Evolutionary conservation across 2,888 invertebrate genomes (phyloP), one percentile per base, ranked within the genome.

Genomic region (Rhabditoides inermis): DNA sequence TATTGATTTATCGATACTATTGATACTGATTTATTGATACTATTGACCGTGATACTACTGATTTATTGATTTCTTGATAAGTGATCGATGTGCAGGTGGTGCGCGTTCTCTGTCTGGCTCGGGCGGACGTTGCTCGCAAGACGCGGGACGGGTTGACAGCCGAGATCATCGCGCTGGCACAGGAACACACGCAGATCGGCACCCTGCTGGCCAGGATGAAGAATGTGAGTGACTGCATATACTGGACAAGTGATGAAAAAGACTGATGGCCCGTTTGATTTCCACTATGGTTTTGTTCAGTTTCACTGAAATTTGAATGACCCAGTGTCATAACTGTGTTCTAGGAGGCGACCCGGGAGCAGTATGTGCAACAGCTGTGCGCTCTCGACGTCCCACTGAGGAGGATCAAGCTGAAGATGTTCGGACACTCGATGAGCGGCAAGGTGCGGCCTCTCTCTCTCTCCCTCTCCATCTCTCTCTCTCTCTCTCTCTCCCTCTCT

Each of bases 91-190:
- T n/a, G n/a, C n/a, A n/a, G 75, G 81, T 86, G 61, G 84, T 84
- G 25, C 79, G 85, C 65, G 83, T 84, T 72, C 79, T 87, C 45
- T 84, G 86, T 68, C 81, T 85, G 60, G 83, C 85, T 53, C 85
- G 86, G 39, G 85, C 85, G 68, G 82, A 84, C 65, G 61, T 75
- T 12, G 48, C 45, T 1, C 53, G 53, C 40, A 63, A 60, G 50
- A 61, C 61, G 3, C 61, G 79, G 68, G 85, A 85, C 74, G 85
- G 85, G 48, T 84, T 86, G 49, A 82, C 84, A 42, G 85, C 86
- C 3, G 86, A 86, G 72, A 84, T 86, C 37, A 84, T 85, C 63
- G 86, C 86, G n/a, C 78, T 86, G 49, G 85, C 86, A 69, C 83
- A 85, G 70, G 85, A 86, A 22, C 83, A 84, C 75, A 82, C 83